Evolutionary conservation across 1,140 invertebrate species (phyloP).

Genomic region (Prorops nasuta): DNA sequence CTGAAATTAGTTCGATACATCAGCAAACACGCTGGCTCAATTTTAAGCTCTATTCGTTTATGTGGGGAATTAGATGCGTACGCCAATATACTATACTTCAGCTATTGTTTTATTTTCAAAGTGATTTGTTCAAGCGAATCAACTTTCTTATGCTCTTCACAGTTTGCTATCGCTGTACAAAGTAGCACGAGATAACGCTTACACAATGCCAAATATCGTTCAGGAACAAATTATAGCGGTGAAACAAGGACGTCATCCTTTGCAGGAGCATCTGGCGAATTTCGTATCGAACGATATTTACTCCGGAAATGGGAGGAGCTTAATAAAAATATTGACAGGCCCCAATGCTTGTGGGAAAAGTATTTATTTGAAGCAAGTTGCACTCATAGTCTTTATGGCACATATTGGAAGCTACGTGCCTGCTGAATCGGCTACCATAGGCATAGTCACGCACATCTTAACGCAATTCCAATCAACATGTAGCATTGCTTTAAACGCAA

Average conservation of each 20-base stretch:
- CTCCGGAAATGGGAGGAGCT: constrained; percentile 57
- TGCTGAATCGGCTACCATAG: constrained; percentile 68
- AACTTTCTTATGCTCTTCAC: no score
- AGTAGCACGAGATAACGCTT: constrained; percentile 70
- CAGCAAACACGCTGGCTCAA: constrained; percentile 60
- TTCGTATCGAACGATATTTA: constrained; percentile 75
- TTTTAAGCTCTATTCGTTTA: constrained; percentile 64
- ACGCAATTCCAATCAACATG: constrained; percentile 74
- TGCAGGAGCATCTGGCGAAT: constrained; percentile 67
- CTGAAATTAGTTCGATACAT: constrained; percentile 66
- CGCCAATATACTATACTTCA: constrained; percentile 19
- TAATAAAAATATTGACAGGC: constrained; percentile 80
- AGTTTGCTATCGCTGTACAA: constrained; percentile 74
- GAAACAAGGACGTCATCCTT: constrained; percentile 73
- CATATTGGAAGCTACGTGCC: constrained; percentile 89
- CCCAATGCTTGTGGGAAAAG: constrained; percentile 92
- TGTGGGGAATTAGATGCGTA: constrained; percentile 77
- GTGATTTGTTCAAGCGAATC: no score
- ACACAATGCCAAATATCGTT: constrained; percentile 67
- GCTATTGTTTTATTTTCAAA: no score
- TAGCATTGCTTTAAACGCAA: constrained; percentile 76
- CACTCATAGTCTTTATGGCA: constrained; percentile 76
- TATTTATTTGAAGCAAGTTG: constrained; percentile 84
- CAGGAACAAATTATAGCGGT: constrained; percentile 65
- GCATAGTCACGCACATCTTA: constrained; percentile 71